These are phyloP conservation scores for Bolborhynchus lineola DNA, from an alignment of 2,113 vertebrate genomes.

Conservation along the genomic window DNA sequence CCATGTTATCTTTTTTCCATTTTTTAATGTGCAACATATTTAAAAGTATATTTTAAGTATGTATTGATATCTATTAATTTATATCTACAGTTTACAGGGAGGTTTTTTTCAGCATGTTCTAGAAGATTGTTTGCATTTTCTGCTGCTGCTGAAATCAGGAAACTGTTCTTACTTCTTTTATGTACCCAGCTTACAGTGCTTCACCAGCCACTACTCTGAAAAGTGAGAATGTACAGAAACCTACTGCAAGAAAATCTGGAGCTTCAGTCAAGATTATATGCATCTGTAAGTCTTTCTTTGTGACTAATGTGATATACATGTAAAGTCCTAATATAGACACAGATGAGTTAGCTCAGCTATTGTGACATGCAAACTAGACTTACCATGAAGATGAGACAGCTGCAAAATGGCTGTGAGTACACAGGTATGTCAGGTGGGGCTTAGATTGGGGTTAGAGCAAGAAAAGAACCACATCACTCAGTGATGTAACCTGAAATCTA, in stretches of 20 bases:
- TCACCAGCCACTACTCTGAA: neutral
- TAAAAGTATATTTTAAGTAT: neutral
- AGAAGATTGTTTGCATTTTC: neutral
- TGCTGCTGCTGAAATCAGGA: neutral
- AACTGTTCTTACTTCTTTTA: neutral
- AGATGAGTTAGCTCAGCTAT: neutral
- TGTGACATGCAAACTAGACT: neutral
- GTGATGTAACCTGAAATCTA: neutral
- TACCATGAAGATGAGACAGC: neutral
- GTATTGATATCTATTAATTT: neutral
- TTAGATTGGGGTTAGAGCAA: neutral
- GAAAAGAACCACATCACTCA: neutral
- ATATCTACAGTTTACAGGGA: neutral
- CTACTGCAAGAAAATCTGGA: neutral
- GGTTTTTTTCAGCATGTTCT: neutral
- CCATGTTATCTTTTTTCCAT: fast-evolving
- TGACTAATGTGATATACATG: neutral
- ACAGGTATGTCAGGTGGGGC: neutral
- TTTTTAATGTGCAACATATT: neutral
- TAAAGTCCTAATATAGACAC: neutral
- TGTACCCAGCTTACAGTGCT: neutral
- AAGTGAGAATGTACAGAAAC: neutral
- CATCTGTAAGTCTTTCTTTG: neutral
- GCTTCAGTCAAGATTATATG: neutral
- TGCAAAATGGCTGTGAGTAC: neutral